These are phyloP conservation scores for Drosophila ironensis DNA, from an alignment of 1,140 invertebrate species.

Conservation along the genomic window DNA sequence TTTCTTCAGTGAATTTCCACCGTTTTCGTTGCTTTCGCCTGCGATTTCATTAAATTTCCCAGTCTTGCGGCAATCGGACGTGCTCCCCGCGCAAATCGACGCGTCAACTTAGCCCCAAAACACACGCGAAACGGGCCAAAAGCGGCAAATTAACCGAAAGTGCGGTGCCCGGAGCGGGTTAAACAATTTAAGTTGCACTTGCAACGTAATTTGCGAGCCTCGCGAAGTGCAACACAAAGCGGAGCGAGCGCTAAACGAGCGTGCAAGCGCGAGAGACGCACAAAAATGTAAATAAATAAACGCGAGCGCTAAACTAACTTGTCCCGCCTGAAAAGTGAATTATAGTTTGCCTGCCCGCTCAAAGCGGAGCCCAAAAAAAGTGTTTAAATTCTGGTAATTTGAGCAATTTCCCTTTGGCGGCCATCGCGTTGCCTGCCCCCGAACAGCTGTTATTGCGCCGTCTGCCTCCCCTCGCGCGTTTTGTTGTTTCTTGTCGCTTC, in stretches of 20 bases:
- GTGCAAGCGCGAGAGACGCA: constrained; percentile 33
- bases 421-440: constrained; percentile 10
- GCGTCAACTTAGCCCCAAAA: constrained; percentile 8
- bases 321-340: constrained; percentile 29
- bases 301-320: constrained; percentile 4
- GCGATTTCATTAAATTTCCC: no score
- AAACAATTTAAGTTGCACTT: background rate
- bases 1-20: no score
- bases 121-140: constrained; percentile 17
- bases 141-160: constrained; percentile 3
- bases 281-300: constrained; percentile 67
- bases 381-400: constrained; percentile 24
- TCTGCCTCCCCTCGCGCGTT: background rate
- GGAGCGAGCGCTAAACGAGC: constrained; percentile 48
- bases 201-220: no score
- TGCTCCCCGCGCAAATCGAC: background rate
- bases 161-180: background rate
- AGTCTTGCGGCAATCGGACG: constrained; percentile 26
- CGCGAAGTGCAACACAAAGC: constrained; percentile 38
- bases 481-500: constrained; percentile 17
- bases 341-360: no score
- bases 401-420: no score
- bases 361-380: constrained; percentile 12
- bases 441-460: constrained; percentile 61
- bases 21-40: no score